A percentile compares a stretch with the other conserved stretches of the same genome.
phyloP scores from a whole-genome alignment of 2,888 invertebrate species.

The Epinotia nisella region DNA sequence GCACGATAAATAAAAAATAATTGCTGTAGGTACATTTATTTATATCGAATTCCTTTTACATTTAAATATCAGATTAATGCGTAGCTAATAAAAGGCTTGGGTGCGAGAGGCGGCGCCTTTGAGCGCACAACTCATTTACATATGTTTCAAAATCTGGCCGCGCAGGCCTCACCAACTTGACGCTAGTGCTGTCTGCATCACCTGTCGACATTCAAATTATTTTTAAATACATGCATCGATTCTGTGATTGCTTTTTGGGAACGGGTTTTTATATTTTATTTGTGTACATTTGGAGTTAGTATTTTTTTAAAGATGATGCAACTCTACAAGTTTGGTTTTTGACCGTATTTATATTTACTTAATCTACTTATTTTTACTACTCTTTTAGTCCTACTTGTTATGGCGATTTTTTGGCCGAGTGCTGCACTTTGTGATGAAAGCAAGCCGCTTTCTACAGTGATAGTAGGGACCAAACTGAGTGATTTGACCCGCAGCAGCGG shows the following conservation, averaged over 20 bases:
- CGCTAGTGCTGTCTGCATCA: slow-evolving; percentile 63
- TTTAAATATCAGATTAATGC: slow-evolving; percentile 67
- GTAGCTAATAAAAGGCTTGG: slow-evolving; percentile 70
- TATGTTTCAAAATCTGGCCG: slow-evolving; percentile 77
- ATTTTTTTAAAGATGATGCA: slow-evolving; percentile 25
- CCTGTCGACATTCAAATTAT: slow-evolving; percentile 60
- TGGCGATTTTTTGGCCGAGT: no score
- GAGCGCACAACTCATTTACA: slow-evolving; percentile 73
- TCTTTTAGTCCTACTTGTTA: no score
- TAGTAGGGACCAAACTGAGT: no score
- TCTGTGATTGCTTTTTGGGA: slow-evolving; percentile 28
- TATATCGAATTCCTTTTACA: slow-evolving; percentile 57
- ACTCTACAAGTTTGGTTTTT: slow-evolving; percentile 3
- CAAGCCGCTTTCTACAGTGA: no score
- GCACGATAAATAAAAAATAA: slow-evolving; percentile 36
- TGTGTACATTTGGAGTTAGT: neutral
- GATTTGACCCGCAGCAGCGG: no score
- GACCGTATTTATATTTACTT: neutral
- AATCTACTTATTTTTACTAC: neutral
- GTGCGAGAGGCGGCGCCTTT: slow-evolving; percentile 70
- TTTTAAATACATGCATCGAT: slow-evolving; percentile 48
- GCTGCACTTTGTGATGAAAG: no score
- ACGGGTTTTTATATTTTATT: slow-evolving; percentile 20
- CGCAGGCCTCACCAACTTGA: slow-evolving; percentile 61
- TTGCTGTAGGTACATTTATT: slow-evolving; percentile 51